Evolutionary conservation across 92 coral and sea anemone species (phyloP).

Genomic region (Phenganax subtilis): DNA sequence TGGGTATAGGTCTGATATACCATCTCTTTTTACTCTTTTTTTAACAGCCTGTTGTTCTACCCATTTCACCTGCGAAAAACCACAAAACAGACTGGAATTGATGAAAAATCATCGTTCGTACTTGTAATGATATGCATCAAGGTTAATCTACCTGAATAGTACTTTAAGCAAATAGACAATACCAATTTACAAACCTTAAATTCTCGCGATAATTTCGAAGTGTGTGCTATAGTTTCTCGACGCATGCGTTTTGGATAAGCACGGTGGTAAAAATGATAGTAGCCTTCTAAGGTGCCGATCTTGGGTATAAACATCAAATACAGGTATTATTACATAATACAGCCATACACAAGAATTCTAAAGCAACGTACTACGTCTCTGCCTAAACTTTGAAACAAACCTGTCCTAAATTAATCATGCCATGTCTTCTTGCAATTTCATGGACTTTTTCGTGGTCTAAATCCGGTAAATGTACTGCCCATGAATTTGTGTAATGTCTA

Average conservation of each 20-base stretch:
- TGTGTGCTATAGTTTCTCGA: conserved; percentile 62
- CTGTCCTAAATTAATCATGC: conserved; percentile 75
- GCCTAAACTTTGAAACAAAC: conserved; percentile 48
- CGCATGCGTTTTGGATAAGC: conserved; percentile 73
- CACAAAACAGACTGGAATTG: not conserved
- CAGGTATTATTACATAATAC: not conserved
- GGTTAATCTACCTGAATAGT: not conserved
- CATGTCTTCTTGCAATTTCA: conserved; percentile 67
- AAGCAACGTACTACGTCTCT: not conserved
- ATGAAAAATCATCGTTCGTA: not conserved
- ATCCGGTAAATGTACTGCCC: conserved; percentile 77
- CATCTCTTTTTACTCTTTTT: conserved; percentile 71
- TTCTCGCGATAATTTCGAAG: conserved; percentile 40
- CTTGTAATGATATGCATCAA: not conserved
- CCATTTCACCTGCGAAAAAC: conserved; percentile 65
- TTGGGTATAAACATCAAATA: conserved; percentile 7
- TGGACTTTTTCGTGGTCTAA: conserved; percentile 73
- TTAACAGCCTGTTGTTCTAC: conserved; percentile 87
- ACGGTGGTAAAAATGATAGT: conserved; percentile 69
- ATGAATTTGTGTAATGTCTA: conserved; percentile 72
- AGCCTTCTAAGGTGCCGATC: conserved; percentile 88
- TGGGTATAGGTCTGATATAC: conserved; percentile 26
- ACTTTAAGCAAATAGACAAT: no score
- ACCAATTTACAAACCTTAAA: conserved; percentile 11
- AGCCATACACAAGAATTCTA: not conserved